Conservation (phyloP, 2,888 invertebrate genomes). For the Junonia oenone region DNA sequence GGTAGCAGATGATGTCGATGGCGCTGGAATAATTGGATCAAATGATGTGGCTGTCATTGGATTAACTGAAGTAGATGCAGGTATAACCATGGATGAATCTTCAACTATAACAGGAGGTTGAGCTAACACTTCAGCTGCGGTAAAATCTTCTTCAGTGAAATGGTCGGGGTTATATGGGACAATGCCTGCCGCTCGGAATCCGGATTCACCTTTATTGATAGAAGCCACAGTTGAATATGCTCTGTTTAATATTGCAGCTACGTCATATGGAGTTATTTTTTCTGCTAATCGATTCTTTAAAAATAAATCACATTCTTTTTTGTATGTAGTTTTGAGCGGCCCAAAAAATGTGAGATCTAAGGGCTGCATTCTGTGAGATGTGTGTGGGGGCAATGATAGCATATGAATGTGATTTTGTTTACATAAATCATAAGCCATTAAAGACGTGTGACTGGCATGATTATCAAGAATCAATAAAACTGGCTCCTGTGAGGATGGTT, state of each 20-base stretch:
- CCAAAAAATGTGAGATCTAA: conserved; percentile 31
- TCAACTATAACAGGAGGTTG: too few relatives aligned
- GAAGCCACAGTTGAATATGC: conserved; percentile 30
- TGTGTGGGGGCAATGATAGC: conserved; percentile 32
- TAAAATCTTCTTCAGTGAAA: conserved; percentile 35
- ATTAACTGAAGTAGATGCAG: too few relatives aligned
- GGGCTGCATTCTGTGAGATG: conserved; percentile 33
- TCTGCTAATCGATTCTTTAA: conserved; percentile 34
- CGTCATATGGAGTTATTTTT: conserved; percentile 38
- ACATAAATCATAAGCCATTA: conserved; percentile 34
- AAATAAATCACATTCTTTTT: conserved; percentile 38
- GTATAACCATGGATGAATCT: too few relatives aligned
- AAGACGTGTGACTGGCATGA: conserved; percentile 30
- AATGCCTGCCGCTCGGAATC: conserved; percentile 40
- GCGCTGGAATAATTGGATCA: too few relatives aligned
- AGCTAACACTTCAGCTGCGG: background rate
- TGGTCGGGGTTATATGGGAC: conserved; percentile 30
- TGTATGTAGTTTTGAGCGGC: conserved; percentile 31
- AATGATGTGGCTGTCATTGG: too few relatives aligned
- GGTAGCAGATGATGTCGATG: too few relatives aligned
- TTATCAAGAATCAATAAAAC: conserved; percentile 31
- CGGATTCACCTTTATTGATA: conserved; percentile 40
- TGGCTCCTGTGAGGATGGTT: conserved; percentile 30
- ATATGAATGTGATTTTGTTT: conserved; percentile 31
- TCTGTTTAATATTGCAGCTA: conserved; percentile 31